A percentile compares a stretch with the other conserved stretches of the same genome.
These are phyloP conservation scores for Nemotelus nigrinus DNA, from an alignment of 2,888 invertebrate species.

Conservation along the genomic window DNA sequence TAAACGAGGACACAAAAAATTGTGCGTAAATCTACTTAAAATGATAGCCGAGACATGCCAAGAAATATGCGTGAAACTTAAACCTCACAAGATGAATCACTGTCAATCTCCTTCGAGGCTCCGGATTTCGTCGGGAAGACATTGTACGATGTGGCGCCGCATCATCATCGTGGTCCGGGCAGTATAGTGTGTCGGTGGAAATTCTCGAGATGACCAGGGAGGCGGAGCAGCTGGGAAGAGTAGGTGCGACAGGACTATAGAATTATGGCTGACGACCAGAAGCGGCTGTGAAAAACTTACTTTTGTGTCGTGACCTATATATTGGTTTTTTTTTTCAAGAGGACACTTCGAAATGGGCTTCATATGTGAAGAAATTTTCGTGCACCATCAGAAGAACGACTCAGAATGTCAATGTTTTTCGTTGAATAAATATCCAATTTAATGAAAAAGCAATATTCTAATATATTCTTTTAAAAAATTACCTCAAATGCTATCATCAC, in stretches of 20 bases:
- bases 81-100: constrained; percentile 42
- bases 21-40: constrained; percentile 41
- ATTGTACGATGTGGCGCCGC: constrained; percentile 12
- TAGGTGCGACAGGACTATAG: background rate
- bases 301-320: no score
- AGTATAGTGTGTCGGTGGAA: background rate
- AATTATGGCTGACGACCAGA: background rate
- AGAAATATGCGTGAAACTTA: constrained; percentile 42
- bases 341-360: no score
- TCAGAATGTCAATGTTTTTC: no score
- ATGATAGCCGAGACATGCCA: constrained; percentile 35
- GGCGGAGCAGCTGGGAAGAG: background rate
- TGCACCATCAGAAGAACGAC: no score
- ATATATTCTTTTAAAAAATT: no score
- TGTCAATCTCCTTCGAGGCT: constrained; percentile 29
- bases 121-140: constrained; percentile 1
- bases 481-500: no score
- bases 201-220: constrained; percentile 21
- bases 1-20: constrained; percentile 40
- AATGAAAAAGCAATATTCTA: no score
- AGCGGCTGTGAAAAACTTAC: constrained; percentile 16
- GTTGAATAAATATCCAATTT: no score
- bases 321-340: no score
- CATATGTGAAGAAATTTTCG: no score
- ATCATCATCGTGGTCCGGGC: background rate